Evolutionary conservation across 2,888 invertebrate species (phyloP).

Genomic region (Mythimna lalbum): DNA sequence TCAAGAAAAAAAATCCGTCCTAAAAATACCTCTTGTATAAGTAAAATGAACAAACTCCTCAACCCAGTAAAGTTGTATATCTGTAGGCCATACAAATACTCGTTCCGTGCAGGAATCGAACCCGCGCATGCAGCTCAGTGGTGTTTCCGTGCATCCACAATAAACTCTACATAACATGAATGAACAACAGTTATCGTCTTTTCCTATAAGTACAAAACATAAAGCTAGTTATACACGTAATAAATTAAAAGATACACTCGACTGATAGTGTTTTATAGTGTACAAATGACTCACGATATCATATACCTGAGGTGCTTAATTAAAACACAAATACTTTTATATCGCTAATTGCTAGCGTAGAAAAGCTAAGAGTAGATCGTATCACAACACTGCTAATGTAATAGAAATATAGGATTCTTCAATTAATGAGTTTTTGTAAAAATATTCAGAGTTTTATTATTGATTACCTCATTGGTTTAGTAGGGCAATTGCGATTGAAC

Average conservation of each 20-base stretch:
- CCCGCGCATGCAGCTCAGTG: no score
- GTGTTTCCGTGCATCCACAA: neutral
- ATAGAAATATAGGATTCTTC: neutral
- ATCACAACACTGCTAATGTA: constrained; percentile 8
- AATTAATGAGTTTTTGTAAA: neutral
- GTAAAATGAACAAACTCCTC: no score
- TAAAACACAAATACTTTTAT: constrained; percentile 53
- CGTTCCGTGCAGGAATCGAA: no score
- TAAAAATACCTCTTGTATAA: no score
- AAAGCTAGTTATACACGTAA: constrained; percentile 52
- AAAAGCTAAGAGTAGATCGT: constrained; percentile 16
- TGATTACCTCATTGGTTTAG: neutral
- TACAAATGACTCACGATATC: constrained; percentile 67
- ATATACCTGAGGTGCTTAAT: constrained; percentile 50
- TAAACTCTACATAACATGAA: constrained; percentile 15
- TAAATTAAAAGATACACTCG: constrained; percentile 70
- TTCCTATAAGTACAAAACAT: constrained; percentile 29
- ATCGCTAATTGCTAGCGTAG: constrained; percentile 14
- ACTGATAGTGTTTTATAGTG: constrained; percentile 69
- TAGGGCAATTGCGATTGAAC: neutral
- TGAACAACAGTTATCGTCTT: neutral
- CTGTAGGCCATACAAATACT: no score
- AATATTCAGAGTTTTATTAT: neutral
- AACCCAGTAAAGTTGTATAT: no score
- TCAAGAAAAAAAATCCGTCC: no score